These are phyloP conservation scores for Sebastes cheni DNA, from an alignment of 2,797 vertebrate species.

Conservation along the genomic window DNA sequence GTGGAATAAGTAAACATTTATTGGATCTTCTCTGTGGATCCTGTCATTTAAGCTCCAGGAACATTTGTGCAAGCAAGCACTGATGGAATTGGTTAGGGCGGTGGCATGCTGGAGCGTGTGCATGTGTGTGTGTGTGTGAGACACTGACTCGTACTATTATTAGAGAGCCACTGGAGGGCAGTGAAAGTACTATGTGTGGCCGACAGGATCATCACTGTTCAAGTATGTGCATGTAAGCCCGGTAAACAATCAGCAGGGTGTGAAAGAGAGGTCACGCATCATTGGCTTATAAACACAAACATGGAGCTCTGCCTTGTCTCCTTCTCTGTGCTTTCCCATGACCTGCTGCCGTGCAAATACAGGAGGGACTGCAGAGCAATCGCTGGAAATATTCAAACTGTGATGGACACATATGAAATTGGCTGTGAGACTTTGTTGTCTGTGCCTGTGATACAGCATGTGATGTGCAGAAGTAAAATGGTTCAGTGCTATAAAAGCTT, in stretches of 20 bases:
- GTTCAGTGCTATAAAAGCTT: constrained; percentile 5
- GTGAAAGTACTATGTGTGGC: constrained; percentile 72
- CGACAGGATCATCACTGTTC: constrained; percentile 37
- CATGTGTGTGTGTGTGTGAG: background rate
- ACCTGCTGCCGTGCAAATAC: constrained; percentile 35
- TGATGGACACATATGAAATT: constrained; percentile 41
- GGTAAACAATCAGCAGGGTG: constrained; percentile 76
- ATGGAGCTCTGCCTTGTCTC: constrained; percentile 30
- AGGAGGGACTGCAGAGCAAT: background rate
- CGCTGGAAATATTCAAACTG: constrained; percentile 35
- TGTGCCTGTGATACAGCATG: background rate
- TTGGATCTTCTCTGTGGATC: constrained; percentile 56
- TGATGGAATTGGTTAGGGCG: constrained; percentile 51
- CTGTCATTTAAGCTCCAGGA: constrained; percentile 62
- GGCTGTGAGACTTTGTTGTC: constrained; percentile 33
- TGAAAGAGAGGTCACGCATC: constrained; percentile 77
- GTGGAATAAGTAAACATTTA: constrained; percentile 59
- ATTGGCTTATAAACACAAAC: constrained; percentile 67
- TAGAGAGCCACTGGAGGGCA: constrained; percentile 83
- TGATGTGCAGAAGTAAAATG: constrained; percentile 9
- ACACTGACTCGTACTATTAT: constrained; percentile 54
- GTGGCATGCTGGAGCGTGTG: constrained; percentile 28
- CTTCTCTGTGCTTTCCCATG: constrained; percentile 13
- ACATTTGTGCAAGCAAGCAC: constrained; percentile 43
- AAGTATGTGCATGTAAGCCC: constrained; percentile 59